phyloP scores from a whole-genome alignment of 1,140 invertebrate species.

The Nephotettix cincticeps region DNA sequence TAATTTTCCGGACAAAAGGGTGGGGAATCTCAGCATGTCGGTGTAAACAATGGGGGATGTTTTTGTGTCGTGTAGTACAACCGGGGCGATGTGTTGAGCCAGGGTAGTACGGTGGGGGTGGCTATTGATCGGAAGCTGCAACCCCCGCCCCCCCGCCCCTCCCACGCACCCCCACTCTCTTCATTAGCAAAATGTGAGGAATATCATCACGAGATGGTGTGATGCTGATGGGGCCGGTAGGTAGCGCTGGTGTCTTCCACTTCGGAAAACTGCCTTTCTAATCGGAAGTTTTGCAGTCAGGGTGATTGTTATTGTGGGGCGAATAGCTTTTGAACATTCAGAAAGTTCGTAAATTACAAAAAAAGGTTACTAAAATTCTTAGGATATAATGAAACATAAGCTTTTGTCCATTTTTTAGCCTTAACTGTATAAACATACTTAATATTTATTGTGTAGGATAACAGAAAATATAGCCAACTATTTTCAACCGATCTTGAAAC shows the following conservation, averaged over 20 bases:
- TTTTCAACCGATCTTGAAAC: too few species aligned
- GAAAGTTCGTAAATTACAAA: too few species aligned
- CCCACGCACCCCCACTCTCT: not conserved
- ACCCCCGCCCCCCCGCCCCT: not conserved
- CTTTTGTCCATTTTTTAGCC: too few species aligned
- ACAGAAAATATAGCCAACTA: too few species aligned
- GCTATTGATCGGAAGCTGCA: constrained; percentile 17
- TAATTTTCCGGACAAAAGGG: not conserved
- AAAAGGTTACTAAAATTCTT: too few species aligned
- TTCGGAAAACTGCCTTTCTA: not conserved
- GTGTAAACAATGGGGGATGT: constrained; percentile 2
- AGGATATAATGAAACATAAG: too few species aligned
- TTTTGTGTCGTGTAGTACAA: not conserved
- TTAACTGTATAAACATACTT: too few species aligned
- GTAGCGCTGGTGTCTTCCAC: not conserved
- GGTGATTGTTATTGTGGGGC: not conserved
- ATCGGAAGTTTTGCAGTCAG: not conserved
- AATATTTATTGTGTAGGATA: too few species aligned
- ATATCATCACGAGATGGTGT: constrained; percentile 1
- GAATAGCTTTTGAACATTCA: too few species aligned
- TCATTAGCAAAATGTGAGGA: constrained; percentile 23
- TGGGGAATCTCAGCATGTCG: not conserved
- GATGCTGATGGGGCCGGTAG: not conserved
- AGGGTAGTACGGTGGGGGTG: not conserved
- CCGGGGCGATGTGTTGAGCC: not conserved